A percentile compares a stretch with the other conserved stretches of the same genome.
These are phyloP conservation scores for Anodontia alba DNA, from an alignment of 2,888 invertebrate genomes.

Conservation along the genomic window DNA sequence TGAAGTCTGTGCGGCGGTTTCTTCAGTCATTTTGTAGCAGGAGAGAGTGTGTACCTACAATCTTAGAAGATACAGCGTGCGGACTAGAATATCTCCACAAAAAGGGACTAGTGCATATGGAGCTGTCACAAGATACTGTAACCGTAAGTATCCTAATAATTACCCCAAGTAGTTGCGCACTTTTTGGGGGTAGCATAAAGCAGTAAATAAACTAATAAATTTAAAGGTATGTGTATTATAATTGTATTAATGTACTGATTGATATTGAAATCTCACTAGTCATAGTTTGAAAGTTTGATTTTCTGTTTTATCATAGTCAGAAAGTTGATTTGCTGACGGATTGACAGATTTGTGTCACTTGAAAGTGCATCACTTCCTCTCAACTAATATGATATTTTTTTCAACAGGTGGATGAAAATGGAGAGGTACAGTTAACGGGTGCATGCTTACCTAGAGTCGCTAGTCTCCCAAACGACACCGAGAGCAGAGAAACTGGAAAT, in stretches of 20 bases:
- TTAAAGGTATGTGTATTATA: background rate
- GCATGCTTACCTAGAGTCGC: constrained; percentile 74
- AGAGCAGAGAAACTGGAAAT: constrained; percentile 59
- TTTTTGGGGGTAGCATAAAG: background rate
- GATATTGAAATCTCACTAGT: too few species aligned
- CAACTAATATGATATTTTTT: too few species aligned
- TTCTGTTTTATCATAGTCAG: too few species aligned
- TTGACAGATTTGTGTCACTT: too few species aligned
- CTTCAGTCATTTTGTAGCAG: constrained; percentile 44
- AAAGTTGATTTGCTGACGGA: too few species aligned
- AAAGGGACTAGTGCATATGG: constrained; percentile 79
- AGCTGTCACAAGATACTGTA: constrained; percentile 78
- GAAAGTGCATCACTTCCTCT: too few species aligned
- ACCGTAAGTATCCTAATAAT: constrained; percentile 68
- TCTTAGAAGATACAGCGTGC: constrained; percentile 54
- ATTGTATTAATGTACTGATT: too few species aligned
- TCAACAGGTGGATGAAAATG: constrained; percentile 57
- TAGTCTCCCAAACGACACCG: constrained; percentile 62
- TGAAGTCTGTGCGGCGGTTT: constrained; percentile 62
- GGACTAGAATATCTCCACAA: constrained; percentile 76
- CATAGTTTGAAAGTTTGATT: too few species aligned
- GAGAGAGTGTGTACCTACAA: constrained; percentile 45
- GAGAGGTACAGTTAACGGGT: constrained; percentile 69
- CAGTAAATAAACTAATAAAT: background rate
- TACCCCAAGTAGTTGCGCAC: background rate